Percentiles rank a stretch among this genome's conserved stretches.
These are phyloP conservation scores for Pedetes capensis DNA, from an alignment of 2,113 vertebrate species.

Conservation along the genomic window DNA sequence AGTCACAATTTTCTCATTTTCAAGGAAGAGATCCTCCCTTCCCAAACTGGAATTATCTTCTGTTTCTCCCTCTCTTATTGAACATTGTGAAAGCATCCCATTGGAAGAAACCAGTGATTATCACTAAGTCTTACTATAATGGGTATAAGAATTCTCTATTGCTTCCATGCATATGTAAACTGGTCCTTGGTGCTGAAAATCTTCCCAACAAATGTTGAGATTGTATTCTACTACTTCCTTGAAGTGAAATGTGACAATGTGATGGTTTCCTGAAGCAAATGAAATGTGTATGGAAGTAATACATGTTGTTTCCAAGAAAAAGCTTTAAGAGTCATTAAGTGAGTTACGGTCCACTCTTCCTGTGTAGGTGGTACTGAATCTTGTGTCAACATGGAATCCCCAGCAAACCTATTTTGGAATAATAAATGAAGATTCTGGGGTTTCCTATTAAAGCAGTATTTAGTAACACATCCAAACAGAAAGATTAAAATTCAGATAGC, in stretches of 20 bases:
- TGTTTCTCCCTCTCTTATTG: neutral
- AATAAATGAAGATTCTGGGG: neutral
- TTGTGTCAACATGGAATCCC: neutral
- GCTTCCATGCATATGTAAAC: neutral
- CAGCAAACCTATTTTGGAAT: neutral
- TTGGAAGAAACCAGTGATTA: neutral
- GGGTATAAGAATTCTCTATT: neutral
- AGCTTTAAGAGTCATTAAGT: neutral
- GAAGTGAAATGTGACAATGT: neutral
- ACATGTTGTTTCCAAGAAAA: neutral
- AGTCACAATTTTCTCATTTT: neutral
- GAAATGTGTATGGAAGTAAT: neutral
- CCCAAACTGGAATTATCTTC: neutral
- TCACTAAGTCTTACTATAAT: neutral
- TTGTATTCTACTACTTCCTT: neutral
- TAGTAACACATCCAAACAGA: neutral
- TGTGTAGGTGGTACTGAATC: neutral
- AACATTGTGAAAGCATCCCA: neutral
- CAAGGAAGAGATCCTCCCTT: neutral
- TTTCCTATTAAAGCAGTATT: neutral
- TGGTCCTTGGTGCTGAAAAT: neutral
- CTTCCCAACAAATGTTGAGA: neutral
- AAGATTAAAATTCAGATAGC: neutral
- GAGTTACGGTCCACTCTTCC: neutral
- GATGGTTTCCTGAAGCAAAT: neutral